Percentiles rank a stretch among this genome's conserved stretches.
Evolutionary conservation across 2,113 vertebrate genomes (phyloP).

Genomic region (Anas platyrhynchos): DNA sequence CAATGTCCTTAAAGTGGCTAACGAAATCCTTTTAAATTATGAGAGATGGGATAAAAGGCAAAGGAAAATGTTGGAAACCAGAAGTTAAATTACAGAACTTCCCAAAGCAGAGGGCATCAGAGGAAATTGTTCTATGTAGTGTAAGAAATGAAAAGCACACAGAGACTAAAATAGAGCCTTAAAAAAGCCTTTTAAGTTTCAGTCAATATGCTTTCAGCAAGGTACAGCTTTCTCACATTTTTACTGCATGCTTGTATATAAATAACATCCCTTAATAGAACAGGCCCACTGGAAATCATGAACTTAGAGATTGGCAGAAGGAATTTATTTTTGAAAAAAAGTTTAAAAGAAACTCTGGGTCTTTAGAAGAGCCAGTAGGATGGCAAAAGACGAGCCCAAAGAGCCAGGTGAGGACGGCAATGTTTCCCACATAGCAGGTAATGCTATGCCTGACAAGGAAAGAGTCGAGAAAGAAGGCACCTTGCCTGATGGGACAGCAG

Average conservation of each 20-base stretch:
- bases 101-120: slow-evolving; percentile 41
- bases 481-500: not conserved
- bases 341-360: not conserved
- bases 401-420: not conserved
- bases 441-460: not conserved
- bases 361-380: not conserved
- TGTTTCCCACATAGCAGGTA: not conserved
- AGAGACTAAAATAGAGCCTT: slow-evolving; percentile 9
- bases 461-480: not conserved
- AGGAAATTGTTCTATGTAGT: slow-evolving; percentile 45
- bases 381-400: not conserved
- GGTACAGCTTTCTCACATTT: not conserved
- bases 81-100: slow-evolving; percentile 54
- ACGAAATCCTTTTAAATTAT: slow-evolving; percentile 41
- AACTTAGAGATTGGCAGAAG: not conserved
- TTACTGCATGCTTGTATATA: not conserved
- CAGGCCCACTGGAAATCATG: not conserved
- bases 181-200: slow-evolving; percentile 28
- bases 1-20: not conserved
- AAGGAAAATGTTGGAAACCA: not conserved
- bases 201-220: not conserved
- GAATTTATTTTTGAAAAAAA: not conserved
- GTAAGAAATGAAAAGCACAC: slow-evolving; percentile 22
- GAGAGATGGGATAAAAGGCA: slow-evolving; percentile 32
- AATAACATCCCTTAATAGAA: slow-evolving; percentile 24